These are phyloP conservation scores for Drosophila kepulauana DNA, from an alignment of 1,140 invertebrate genomes.

Conservation along the genomic window DNA sequence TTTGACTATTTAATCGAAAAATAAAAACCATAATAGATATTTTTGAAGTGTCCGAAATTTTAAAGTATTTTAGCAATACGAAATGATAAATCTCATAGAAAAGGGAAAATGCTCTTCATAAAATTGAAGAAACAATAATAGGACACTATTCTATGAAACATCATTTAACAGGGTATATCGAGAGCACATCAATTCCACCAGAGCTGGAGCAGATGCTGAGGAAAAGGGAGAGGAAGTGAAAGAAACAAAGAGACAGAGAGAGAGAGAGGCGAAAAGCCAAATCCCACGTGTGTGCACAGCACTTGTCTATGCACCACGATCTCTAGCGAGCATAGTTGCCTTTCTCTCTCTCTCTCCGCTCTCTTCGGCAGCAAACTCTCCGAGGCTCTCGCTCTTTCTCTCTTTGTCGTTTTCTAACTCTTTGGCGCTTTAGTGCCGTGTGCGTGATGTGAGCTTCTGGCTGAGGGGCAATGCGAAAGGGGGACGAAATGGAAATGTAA, in stretches of 20 bases:
- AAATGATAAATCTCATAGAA: too few relatives aligned
- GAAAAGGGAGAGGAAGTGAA: neutral
- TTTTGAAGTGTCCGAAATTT: too few relatives aligned
- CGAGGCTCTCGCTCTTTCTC: neutral
- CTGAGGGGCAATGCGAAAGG: slow-evolving; percentile 5
- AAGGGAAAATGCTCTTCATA: too few relatives aligned
- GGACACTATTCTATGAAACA: too few relatives aligned
- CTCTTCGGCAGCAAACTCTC: neutral
- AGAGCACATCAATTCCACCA: neutral
- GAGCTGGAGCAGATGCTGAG: neutral
- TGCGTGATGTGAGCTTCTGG: slow-evolving; percentile 64
- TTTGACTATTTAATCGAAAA: too few relatives aligned
- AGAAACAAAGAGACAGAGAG: neutral
- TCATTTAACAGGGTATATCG: neutral
- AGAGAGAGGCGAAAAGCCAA: neutral
- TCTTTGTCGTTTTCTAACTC: neutral
- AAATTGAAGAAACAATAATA: too few relatives aligned
- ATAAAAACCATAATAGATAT: too few relatives aligned
- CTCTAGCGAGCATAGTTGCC: neutral
- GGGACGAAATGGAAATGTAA: slow-evolving; percentile 3
- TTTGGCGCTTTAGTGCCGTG: slow-evolving; percentile 61
- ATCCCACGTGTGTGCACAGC: slow-evolving; percentile 43
- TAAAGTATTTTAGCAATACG: too few relatives aligned
- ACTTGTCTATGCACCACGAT: slow-evolving; percentile 36
- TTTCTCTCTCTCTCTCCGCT: slow-evolving; percentile 5